Percentiles rank a stretch among this genome's conserved stretches.
Conservation (phyloP, 2,797 vertebrate genomes). For the Periparus ater region DNA sequence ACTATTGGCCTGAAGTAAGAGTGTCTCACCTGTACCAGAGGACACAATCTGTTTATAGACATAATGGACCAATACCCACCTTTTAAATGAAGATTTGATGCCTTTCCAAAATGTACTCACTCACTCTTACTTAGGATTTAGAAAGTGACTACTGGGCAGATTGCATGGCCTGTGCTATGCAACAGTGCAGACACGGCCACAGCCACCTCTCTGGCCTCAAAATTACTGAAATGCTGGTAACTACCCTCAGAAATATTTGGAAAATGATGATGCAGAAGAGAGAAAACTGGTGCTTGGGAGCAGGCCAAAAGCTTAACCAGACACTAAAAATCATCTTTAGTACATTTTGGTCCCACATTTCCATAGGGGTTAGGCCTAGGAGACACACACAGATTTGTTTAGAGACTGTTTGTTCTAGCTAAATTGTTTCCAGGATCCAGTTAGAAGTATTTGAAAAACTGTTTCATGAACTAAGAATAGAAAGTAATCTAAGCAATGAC, state of each 20-base stretch:
- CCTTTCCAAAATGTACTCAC: background rate
- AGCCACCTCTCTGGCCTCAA: background rate
- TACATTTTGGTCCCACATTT: background rate
- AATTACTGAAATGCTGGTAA: background rate
- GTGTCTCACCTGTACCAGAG: background rate
- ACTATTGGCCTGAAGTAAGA: background rate
- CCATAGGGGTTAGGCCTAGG: background rate
- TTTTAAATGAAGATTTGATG: background rate
- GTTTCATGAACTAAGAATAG: background rate
- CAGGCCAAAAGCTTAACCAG: background rate
- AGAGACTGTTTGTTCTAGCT: background rate
- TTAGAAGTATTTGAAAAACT: background rate
- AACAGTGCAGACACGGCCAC: background rate
- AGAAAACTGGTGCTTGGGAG: background rate
- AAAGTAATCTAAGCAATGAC: background rate
- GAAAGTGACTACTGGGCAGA: background rate
- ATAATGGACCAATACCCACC: background rate
- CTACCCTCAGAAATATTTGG: background rate
- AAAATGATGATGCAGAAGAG: background rate
- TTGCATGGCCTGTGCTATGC: accelerated
- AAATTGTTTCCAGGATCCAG: slow-evolving; percentile 7
- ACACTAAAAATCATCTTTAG: background rate
- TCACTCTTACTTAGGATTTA: background rate
- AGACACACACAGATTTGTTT: background rate
- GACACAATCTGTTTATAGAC: background rate